phyloP scores from a whole-genome alignment of 2,888 invertebrate species.

The Kuschelorhynchus macadamiae region DNA sequence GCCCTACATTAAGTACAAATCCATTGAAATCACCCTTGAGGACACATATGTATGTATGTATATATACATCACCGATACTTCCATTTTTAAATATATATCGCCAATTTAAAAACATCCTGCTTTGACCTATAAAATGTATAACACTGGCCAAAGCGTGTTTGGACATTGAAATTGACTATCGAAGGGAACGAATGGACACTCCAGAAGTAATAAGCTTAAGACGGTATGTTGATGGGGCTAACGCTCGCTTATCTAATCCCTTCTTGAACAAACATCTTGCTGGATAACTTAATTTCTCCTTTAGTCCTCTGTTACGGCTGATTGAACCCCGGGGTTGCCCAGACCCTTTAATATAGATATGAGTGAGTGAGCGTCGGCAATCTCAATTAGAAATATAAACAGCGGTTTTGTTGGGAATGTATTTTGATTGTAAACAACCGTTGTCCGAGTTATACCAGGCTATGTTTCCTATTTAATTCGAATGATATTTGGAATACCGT shows the following conservation, averaged over 20 bases:
- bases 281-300: conserved; percentile 57
- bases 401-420: conserved; percentile 42
- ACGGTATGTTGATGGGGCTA: conserved; percentile 42
- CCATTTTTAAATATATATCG: background rate
- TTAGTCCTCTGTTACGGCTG: conserved; percentile 49
- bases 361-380: conserved; percentile 28
- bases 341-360: conserved; percentile 46
- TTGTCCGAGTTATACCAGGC: conserved; percentile 1
- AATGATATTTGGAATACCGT: too few relatives aligned
- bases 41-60: too few relatives aligned
- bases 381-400: conserved; percentile 50
- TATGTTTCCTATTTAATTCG: background rate
- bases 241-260: conserved; percentile 48
- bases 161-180: conserved; percentile 29
- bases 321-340: conserved; percentile 51
- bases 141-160: conserved; percentile 30
- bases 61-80: too few relatives aligned
- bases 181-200: conserved; percentile 35
- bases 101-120: conserved; percentile 10
- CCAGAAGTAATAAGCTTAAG: conserved; percentile 48
- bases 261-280: conserved; percentile 56
- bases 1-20: too few relatives aligned
- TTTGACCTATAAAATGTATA: conserved; percentile 19
- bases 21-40: too few relatives aligned
- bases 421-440: conserved; percentile 41